Percentiles rank a stretch among this genome's conserved stretches.
phyloP scores from a whole-genome alignment of 2,797 vertebrate species.

The Simalia tracyae region DNA sequence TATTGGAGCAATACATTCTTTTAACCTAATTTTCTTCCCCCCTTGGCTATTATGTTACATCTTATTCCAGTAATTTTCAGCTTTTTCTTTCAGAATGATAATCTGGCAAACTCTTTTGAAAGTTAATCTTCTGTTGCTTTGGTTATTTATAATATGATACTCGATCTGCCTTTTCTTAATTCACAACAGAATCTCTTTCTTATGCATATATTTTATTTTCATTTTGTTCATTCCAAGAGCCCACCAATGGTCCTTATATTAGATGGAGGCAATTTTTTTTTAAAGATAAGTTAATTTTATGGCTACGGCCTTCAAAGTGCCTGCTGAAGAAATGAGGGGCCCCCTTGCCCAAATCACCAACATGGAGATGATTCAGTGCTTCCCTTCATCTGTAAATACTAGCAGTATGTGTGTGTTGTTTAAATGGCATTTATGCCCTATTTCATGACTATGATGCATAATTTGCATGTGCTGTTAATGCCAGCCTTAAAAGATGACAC shows the following conservation, averaged over 20 bases:
- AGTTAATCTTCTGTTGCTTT: constrained; percentile 64
- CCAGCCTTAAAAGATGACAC: not conserved
- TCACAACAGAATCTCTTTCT: constrained; percentile 52
- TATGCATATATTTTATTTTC: constrained; percentile 42
- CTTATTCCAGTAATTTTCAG: constrained; percentile 17
- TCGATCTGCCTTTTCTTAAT: constrained; percentile 65
- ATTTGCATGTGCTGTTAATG: not conserved
- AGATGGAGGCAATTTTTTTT: constrained; percentile 46
- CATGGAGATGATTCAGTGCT: not conserved
- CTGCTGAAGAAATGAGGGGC: not conserved
- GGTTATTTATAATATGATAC: constrained; percentile 46
- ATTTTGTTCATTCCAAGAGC: constrained; percentile 49
- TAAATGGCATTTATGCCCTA: not conserved
- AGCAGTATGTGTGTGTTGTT: not conserved
- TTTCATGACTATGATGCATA: not conserved
- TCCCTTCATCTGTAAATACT: not conserved
- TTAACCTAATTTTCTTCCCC: not conserved
- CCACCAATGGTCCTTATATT: constrained; percentile 40
- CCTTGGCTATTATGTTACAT: not conserved
- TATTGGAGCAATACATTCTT: not conserved
- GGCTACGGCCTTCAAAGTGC: not conserved
- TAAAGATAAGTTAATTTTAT: constrained; percentile 18
- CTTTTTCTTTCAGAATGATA: constrained; percentile 43
- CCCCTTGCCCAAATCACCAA: not conserved
- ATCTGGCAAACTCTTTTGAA: constrained; percentile 57